Percentiles rank a stretch among this genome's conserved stretches.
Conservation (phyloP, 2,888 invertebrate genomes). For the Ophion slaviceki region DNA sequence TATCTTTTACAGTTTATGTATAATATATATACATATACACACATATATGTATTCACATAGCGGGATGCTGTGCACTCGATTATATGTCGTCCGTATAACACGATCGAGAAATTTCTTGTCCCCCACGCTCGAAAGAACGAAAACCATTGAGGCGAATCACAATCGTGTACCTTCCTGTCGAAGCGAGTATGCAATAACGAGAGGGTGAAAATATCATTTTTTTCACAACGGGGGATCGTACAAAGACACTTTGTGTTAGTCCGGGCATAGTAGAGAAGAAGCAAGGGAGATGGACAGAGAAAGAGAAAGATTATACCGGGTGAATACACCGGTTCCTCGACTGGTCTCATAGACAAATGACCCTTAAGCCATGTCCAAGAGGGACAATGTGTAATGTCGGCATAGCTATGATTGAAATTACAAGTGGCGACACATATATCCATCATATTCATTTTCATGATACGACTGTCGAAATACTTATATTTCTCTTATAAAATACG, state of each 20-base stretch:
- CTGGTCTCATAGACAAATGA: too few relatives aligned
- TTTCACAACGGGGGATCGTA: conserved; percentile 16
- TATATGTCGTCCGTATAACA: conserved; percentile 34
- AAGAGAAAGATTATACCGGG: not conserved
- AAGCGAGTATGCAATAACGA: conserved; percentile 28
- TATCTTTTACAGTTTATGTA: not conserved
- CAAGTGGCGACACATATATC: too few relatives aligned
- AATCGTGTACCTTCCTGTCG: conserved; percentile 40
- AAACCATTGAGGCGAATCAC: conserved; percentile 55
- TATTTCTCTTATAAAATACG: too few relatives aligned
- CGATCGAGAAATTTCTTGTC: conserved; percentile 52
- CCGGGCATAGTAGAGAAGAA: conserved; percentile 12
- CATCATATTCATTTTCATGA: too few relatives aligned
- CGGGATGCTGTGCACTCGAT: conserved; percentile 32
- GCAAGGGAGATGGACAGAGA: not conserved
- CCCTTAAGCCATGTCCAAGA: too few relatives aligned
- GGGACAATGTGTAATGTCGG: too few relatives aligned
- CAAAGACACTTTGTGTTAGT: conserved; percentile 45
- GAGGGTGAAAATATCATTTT: conserved; percentile 26
- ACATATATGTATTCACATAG: too few relatives aligned
- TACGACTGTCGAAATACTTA: too few relatives aligned
- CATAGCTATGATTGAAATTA: too few relatives aligned
- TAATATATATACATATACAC: conserved; percentile 15
- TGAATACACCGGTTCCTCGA: too few relatives aligned
- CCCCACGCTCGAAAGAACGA: conserved; percentile 57